Percentiles rank a stretch among this genome's conserved stretches.
Evolutionary conservation across 2,113 vertebrate genomes (phyloP).

Genomic region (Tamias sibiricus): DNA sequence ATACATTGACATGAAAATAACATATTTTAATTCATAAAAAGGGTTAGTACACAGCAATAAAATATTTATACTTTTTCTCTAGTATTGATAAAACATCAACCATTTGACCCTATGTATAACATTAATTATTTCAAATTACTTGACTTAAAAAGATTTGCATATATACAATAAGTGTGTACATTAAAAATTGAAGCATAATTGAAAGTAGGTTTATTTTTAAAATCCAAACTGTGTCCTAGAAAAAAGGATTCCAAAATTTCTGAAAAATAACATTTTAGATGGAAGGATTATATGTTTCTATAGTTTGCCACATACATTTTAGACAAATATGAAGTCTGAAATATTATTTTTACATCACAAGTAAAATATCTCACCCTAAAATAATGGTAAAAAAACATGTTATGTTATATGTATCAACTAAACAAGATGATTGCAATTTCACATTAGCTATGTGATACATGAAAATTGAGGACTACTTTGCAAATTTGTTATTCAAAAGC

Average conservation of each 20-base stretch:
- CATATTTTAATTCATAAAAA: background rate
- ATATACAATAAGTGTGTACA: background rate
- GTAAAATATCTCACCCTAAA: background rate
- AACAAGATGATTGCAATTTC: background rate
- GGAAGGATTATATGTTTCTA: accelerated
- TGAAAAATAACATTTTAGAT: background rate
- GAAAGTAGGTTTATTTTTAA: background rate
- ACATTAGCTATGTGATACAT: background rate
- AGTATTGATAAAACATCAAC: background rate
- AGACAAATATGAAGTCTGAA: background rate
- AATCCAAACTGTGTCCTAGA: background rate
- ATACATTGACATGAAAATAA: background rate
- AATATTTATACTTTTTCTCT: background rate
- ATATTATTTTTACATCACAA: background rate
- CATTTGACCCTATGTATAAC: background rate
- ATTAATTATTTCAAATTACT: background rate
- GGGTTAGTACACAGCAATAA: background rate
- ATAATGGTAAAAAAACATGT: background rate
- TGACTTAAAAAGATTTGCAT: background rate
- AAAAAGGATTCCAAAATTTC: background rate
- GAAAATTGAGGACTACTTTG: background rate
- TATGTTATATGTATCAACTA: background rate
- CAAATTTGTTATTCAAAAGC: background rate
- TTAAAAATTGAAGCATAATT: background rate
- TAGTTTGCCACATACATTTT: background rate